Evolutionary conservation across 1,140 invertebrate species (phyloP), one percentile per base, ranked within the genome.

Genomic region (Drosophila guanche): DNA sequence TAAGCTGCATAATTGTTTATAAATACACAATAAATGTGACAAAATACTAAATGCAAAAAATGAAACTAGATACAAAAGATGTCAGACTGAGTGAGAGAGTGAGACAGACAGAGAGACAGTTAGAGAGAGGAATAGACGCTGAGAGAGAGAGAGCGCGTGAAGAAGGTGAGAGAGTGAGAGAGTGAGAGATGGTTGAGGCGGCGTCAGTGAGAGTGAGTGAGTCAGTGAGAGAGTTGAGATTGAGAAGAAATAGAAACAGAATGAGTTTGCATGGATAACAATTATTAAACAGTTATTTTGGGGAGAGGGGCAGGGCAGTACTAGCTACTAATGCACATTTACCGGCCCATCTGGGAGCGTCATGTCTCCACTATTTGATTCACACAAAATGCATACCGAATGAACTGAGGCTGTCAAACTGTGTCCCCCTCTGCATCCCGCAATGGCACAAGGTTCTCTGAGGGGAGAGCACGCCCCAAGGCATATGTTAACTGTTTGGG

Each of bases 1-100:
- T 89, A 88, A 85, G 81, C 80, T 89, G 85, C 86, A 89, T 81
- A 89, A 80, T 78, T 89, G 73, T 85, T 89, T 80, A 89, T 89
- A 89, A 89, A 89, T 89, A 81, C 73, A 89, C 80, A 89, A 89
- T 81, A 74, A 76, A 71, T 85, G 84, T 79, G 85, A 89, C 72
- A 58, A 70, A 89, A 89, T 89, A 89, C 85, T 89, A 89, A 89
- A 89, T 89, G 79, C 85, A 89, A 84, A 69, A 85, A 84, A 89
- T 89, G 85, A 89, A 89, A 89, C 85, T 85, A 89, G 85, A 89
- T 89, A 85, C 80, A 89, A 89, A 77, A 83, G 73, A 20, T 77
- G 76, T 89, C 79, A 89, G 85, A 89, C 84, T 89, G 85, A 88
- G 70, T 69, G 50, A 76, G 71, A 77, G 51, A 57, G 55, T 65